phyloP scores from a whole-genome alignment of 37 sponge, comb jelly and placozoan genomes.

The Cliona cf. orientalis region DNA sequence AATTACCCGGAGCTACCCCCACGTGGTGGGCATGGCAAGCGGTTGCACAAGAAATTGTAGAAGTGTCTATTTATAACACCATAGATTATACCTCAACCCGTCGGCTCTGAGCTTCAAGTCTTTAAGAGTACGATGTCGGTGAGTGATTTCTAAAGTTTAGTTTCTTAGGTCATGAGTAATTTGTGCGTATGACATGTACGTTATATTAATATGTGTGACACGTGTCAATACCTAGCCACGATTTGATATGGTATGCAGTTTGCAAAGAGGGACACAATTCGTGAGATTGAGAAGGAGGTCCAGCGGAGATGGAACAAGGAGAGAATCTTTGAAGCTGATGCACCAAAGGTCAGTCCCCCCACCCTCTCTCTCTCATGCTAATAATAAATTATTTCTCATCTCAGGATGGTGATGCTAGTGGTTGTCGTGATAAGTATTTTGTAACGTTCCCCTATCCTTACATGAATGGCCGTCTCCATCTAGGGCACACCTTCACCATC shows the following conservation, averaged over 20 bases:
- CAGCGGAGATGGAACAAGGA: constrained; percentile 93
- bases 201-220: no score
- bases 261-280: constrained; percentile 85
- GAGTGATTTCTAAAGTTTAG: no score
- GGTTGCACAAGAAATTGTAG: no score
- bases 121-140: no score
- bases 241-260: constrained; percentile 59
- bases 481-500: constrained; percentile 97
- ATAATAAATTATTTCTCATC: not conserved
- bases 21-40: no score
- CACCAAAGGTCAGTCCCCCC: constrained; percentile 48
- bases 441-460: constrained; percentile 98
- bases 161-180: no score
- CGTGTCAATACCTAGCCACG: no score
- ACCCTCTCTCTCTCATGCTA: not conserved
- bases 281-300: constrained; percentile 83
- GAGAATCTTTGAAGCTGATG: constrained; percentile 83
- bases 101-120: no score
- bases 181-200: no score
- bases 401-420: constrained; percentile 40
- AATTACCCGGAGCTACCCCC: no score
- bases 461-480: constrained; percentile 98
- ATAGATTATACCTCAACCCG: no score
- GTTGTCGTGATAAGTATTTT: constrained; percentile 80
- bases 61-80: no score